Evolutionary conservation across 2,888 invertebrate genomes (phyloP), one percentile per base, ranked within the genome.

Genomic region (Agonopterix heracliana): DNA sequence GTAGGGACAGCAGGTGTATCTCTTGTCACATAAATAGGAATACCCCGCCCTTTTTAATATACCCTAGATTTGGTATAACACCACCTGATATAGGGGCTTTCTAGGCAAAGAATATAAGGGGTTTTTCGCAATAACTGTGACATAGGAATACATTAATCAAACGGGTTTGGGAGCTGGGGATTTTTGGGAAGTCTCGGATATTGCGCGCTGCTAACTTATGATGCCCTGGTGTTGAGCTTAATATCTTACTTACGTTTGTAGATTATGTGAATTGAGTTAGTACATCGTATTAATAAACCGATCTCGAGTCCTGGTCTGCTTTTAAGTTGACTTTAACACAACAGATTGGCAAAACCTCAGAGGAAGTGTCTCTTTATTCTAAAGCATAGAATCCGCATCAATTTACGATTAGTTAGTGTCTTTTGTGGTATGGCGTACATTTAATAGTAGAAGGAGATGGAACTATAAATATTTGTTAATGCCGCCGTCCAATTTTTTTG

Each of bases 71-170:
- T 81, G 74, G 78, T 75, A 71, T 83, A 82, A 82, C 80, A 76
- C 81, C 80, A 61, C 60, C 66, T 74, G 73, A 75, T 74, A 72
- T 75, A 76, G 74, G 74, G 71, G 72, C 70, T 71, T 68, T 68
- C 69, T 59, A 63, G 62, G 62, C 61, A 63, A 68, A 65, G 68
- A 77, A 71, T 70, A 70, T 68, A 71, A 74, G 73, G 71, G 71
- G 57, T 61, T 69, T 26, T 66, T 74, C 71, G 76, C 72, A 82
- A 84, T 84, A 83, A 80, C 80, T 76, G 82, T 76, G 82, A 81
- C 84, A 76, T 71, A 63, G 57, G 80, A 75, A 83, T 81, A 85
- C 86, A 87, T 87, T 87, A 83, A 87, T 87, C 87, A 87, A 84
- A 84, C 57, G 60, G 66, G 54, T 47, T 44, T 60, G 62, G 63